phyloP scores from a whole-genome alignment of 2,113 vertebrate genomes.

The Sander vitreus region DNA sequence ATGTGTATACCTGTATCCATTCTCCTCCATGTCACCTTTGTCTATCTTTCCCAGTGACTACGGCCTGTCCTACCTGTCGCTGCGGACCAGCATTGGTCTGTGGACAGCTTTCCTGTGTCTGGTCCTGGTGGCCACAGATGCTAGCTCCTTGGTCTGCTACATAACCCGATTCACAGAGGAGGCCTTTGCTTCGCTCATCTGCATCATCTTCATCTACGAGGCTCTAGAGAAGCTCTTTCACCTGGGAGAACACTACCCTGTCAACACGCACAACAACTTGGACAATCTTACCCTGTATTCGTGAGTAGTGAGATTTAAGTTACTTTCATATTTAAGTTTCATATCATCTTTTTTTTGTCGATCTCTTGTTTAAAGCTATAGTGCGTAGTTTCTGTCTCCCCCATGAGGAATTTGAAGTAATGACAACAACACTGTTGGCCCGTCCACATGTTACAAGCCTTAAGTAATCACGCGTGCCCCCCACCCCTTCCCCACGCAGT shows the following conservation, averaged over 20 bases:
- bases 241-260: constrained; percentile 90
- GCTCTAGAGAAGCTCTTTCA: constrained; percentile 95
- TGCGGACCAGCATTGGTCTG: constrained; percentile 94
- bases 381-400: too few relatives aligned
- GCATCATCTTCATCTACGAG: constrained; percentile 98
- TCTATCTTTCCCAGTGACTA: constrained; percentile 87
- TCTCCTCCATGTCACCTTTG: background rate
- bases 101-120: constrained; percentile 95
- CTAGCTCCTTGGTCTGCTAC: constrained; percentile 95
- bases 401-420: too few relatives aligned
- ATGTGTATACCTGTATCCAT: background rate
- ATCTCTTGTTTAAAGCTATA: background rate
- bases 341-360: background rate
- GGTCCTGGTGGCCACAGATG: constrained; percentile 94
- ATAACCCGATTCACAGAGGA: constrained; percentile 97
- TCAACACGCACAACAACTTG: constrained; percentile 92
- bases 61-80: constrained; percentile 90
- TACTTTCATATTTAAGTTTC: background rate
- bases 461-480: too few relatives aligned
- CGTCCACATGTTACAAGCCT: too few relatives aligned
- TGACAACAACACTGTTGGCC: too few relatives aligned
- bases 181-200: constrained; percentile 95
- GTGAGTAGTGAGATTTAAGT: constrained; percentile 82
- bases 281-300: constrained; percentile 91
- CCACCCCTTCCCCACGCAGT: too few relatives aligned